These are phyloP conservation scores for Plestiodon gilberti DNA, from an alignment of 2,113 vertebrate genomes.

Conservation along the genomic window DNA sequence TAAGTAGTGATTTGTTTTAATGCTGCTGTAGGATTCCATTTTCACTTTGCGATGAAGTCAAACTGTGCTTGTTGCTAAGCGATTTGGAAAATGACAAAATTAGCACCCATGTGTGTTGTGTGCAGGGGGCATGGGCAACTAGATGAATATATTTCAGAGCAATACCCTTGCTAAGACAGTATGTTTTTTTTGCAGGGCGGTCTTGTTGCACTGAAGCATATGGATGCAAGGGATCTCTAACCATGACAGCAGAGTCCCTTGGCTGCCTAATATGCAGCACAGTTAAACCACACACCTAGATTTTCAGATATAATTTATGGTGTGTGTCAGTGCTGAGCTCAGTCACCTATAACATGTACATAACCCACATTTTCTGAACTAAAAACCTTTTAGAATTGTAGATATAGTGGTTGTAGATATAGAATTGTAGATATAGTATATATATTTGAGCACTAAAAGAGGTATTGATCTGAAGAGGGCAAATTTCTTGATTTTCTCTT, in stretches of 20 bases:
- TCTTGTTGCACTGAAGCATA: not conserved
- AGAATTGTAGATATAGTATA: not conserved
- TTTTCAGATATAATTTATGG: no score
- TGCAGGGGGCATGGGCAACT: not conserved
- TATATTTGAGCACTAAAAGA: not conserved
- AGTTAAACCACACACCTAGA: not conserved
- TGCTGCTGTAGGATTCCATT: not conserved
- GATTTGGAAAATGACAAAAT: not conserved
- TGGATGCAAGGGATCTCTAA: not conserved
- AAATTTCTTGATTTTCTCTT: not conserved
- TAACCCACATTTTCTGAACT: not conserved
- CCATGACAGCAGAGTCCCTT: not conserved
- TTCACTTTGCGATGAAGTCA: not conserved
- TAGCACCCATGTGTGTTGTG: not conserved
- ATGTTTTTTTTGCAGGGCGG: not conserved
- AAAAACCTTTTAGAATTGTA: not conserved
- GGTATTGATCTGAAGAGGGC: not conserved
- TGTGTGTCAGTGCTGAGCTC: not conserved
- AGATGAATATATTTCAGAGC: not conserved
- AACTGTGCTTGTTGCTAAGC: not conserved
- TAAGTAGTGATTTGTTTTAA: conserved; percentile 60
- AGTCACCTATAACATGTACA: not conserved
- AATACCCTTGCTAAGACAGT: not conserved
- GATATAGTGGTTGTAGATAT: not conserved
- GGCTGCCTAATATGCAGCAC: not conserved